phyloP scores from a whole-genome alignment of 2,888 invertebrate species.

The Hemistola chrysoprasaria region DNA sequence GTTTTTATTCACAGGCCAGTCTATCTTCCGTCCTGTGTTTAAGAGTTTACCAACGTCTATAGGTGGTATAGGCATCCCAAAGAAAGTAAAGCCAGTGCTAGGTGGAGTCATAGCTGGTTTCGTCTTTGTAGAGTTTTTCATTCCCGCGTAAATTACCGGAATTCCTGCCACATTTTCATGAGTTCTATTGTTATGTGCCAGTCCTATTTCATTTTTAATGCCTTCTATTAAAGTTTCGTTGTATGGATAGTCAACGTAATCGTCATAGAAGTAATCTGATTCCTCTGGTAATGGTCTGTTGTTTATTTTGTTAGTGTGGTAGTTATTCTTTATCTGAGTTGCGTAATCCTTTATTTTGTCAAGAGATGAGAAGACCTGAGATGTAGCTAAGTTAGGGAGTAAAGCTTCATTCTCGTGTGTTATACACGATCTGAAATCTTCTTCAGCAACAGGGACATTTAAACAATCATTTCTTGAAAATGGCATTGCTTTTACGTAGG shows the following conservation, averaged over 20 bases:
- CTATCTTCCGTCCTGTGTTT: slow-evolving; percentile 70
- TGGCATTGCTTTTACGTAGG: slow-evolving; percentile 87
- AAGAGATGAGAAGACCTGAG: slow-evolving; percentile 82
- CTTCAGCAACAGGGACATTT: slow-evolving; percentile 62
- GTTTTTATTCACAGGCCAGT: slow-evolving; percentile 65
- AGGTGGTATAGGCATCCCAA: slow-evolving; percentile 90
- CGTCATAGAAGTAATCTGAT: slow-evolving; percentile 92
- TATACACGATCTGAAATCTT: slow-evolving; percentile 81
- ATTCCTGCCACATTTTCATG: slow-evolving; percentile 81
- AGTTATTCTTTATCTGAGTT: slow-evolving; percentile 66
- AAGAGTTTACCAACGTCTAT: slow-evolving; percentile 87
- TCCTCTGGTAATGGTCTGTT: slow-evolving; percentile 86
- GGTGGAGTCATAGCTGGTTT: slow-evolving; percentile 59
- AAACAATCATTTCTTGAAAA: slow-evolving; percentile 87
- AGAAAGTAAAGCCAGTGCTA: slow-evolving; percentile 88
- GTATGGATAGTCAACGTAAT: slow-evolving; percentile 89
- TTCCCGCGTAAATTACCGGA: slow-evolving; percentile 74
- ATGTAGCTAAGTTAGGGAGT: slow-evolving; percentile 76
- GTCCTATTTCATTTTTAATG: slow-evolving; percentile 55
- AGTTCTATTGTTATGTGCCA: slow-evolving; percentile 52
- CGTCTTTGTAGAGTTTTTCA: slow-evolving; percentile 56
- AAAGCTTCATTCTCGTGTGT: slow-evolving; percentile 88
- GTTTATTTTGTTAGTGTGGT: slow-evolving; percentile 71
- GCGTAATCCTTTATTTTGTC: slow-evolving; percentile 79
- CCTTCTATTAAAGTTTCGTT: slow-evolving; percentile 79